Percentiles rank a stretch among this genome's conserved stretches.
Conservation (phyloP, 2,797 vertebrate genomes). For the Microtus agrestis region DNA sequence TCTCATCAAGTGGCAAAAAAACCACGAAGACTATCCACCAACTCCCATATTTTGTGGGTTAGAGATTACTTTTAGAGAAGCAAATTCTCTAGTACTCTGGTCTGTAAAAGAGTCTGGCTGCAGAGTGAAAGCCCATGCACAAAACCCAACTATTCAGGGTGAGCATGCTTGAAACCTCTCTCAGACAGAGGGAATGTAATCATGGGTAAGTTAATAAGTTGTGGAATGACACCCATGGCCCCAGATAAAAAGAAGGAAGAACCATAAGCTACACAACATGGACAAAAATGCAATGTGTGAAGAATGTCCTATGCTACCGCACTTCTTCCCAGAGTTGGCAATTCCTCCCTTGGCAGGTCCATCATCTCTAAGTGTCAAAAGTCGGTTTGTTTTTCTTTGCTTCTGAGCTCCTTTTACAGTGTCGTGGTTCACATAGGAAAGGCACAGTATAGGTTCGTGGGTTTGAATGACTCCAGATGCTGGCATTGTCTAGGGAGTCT, state of each 20-base stretch:
- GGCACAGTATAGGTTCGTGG: too few species aligned
- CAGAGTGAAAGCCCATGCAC: not conserved
- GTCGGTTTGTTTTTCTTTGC: not conserved
- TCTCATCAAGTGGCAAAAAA: not conserved
- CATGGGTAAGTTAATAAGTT: not conserved
- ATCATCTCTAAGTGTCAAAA: not conserved
- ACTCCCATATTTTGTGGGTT: not conserved
- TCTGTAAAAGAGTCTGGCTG: not conserved
- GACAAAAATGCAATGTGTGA: not conserved
- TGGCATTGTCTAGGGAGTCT: not conserved
- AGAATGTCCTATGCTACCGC: too few species aligned
- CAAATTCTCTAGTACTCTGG: not conserved
- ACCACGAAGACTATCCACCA: not conserved
- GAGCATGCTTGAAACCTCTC: not conserved
- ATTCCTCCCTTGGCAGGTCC: not conserved
- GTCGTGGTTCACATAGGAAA: not conserved
- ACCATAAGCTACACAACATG: not conserved
- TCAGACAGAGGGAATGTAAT: not conserved
- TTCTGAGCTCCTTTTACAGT: not conserved
- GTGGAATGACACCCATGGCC: not conserved
- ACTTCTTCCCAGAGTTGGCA: not conserved
- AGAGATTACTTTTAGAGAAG: not conserved
- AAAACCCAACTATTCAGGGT: not conserved
- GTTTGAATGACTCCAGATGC: not conserved
- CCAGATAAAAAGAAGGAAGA: not conserved